phyloP scores from a whole-genome alignment of 2,797 vertebrate species.

The Clamator glandarius region DNA sequence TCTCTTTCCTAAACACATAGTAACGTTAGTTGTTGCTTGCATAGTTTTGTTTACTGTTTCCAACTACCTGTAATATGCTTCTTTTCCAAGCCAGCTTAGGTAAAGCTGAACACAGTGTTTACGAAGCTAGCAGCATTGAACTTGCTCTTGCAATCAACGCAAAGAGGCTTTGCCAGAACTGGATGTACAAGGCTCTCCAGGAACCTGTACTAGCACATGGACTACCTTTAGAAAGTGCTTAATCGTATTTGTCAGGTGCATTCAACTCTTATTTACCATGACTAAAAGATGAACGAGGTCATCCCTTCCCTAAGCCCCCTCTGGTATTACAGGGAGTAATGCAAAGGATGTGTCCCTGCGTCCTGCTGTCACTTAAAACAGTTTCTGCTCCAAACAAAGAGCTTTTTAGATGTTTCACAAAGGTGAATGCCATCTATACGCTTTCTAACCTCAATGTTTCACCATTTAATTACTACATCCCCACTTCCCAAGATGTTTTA shows the following conservation, averaged over 20 bases:
- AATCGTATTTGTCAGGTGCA: neutral
- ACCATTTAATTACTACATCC: neutral
- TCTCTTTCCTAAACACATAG: neutral
- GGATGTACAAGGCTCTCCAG: neutral
- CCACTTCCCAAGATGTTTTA: neutral
- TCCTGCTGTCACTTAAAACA: neutral
- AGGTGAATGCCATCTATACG: neutral
- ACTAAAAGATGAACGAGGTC: fast-evolving
- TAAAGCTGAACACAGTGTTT: neutral
- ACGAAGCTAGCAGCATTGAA: neutral
- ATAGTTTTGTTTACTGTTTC: neutral
- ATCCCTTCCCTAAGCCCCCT: neutral
- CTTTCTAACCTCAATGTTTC: neutral
- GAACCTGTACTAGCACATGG: neutral
- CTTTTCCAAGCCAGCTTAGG: neutral
- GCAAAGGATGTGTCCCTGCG: neutral
- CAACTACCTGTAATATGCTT: neutral
- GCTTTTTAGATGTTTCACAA: neutral
- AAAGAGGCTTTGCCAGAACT: neutral
- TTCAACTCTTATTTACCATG: neutral
- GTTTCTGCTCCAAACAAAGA: neutral
- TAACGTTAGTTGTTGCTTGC: neutral
- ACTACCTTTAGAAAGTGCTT: neutral
- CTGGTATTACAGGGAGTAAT: neutral
- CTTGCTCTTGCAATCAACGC: neutral